These are phyloP conservation scores for Scolanthus callimorphus DNA, from an alignment of 92 coral and sea anemone genomes.

Conservation along the genomic window DNA sequence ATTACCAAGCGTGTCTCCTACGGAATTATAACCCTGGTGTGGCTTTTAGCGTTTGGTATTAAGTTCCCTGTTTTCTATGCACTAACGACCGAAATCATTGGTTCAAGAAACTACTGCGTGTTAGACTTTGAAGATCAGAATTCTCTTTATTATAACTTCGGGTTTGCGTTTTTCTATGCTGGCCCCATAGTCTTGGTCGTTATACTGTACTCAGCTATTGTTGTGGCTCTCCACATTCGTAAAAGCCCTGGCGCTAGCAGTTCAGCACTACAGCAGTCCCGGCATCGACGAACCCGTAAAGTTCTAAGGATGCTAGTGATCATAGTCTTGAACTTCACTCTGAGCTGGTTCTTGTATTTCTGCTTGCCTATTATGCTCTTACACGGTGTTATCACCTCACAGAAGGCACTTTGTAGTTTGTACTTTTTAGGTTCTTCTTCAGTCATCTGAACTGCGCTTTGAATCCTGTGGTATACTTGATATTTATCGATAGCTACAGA, in stretches of 20 bases:
- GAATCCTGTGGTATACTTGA: constrained; percentile 55
- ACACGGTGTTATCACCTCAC: background rate
- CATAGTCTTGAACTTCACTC: constrained; percentile 36
- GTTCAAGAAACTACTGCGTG: constrained; percentile 16
- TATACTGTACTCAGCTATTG: constrained; percentile 37
- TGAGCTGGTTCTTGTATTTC: constrained; percentile 58
- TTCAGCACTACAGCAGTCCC: constrained; percentile 19
- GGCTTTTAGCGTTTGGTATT: constrained; percentile 48
- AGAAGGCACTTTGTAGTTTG: constrained; percentile 27
- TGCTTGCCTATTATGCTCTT: constrained; percentile 25
- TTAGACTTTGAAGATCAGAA: constrained; percentile 20
- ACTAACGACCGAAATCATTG: constrained; percentile 5
- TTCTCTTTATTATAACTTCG: constrained; percentile 9
- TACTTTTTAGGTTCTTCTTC: constrained; percentile 28
- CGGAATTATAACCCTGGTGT: constrained; percentile 26
- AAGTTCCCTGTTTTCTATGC: constrained; percentile 49
- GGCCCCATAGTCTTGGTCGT: constrained; percentile 42
- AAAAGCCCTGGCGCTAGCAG: constrained; percentile 45
- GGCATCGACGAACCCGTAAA: constrained; percentile 43
- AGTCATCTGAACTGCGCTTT: constrained; percentile 50
- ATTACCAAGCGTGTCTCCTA: constrained; percentile 33
- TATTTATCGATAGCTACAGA: constrained; percentile 53
- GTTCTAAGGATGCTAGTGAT: constrained; percentile 51
- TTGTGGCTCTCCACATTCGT: constrained; percentile 40
- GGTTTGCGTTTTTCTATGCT: constrained; percentile 53